These are phyloP conservation scores for Probaryconus sp. DNA, from an alignment of 1,140 invertebrate species.

Conservation along the genomic window DNA sequence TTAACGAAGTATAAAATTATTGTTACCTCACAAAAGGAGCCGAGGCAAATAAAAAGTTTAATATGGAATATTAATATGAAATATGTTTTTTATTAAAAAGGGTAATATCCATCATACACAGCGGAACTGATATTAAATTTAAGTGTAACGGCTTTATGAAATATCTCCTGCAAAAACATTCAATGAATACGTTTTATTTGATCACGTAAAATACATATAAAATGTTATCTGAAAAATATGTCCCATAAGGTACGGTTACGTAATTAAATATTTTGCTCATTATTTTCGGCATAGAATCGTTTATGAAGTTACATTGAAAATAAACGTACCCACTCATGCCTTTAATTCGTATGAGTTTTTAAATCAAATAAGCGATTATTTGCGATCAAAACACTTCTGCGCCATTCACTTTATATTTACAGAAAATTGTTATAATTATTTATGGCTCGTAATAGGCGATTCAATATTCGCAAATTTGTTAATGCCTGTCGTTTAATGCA, in stretches of 20 bases:
- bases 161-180: constrained; percentile 27
- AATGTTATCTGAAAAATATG: constrained; percentile 25
- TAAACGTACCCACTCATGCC: neutral
- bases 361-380: too few relatives aligned
- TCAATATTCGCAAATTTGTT: constrained; percentile 11
- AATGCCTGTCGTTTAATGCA: constrained; percentile 25
- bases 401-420: too few relatives aligned
- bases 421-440: constrained; percentile 24
- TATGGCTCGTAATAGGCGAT: constrained; percentile 12
- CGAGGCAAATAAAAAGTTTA: constrained; percentile 18
- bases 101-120: constrained; percentile 13
- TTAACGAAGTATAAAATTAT: constrained; percentile 2
- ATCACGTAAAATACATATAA: constrained; percentile 15
- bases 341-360: too few relatives aligned
- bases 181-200: constrained; percentile 18
- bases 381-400: too few relatives aligned
- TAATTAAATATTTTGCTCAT: constrained; percentile 5
- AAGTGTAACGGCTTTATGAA: constrained; percentile 39
- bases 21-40: constrained; percentile 13
- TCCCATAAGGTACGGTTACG: constrained; percentile 21
- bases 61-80: constrained; percentile 13
- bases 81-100: constrained; percentile 22
- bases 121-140: constrained; percentile 22
- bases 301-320: neutral
- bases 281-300: neutral